A percentile compares a stretch with the other conserved stretches of the same genome.
These are phyloP conservation scores for Frankliniella fusca DNA, from an alignment of 2,888 invertebrate species.

Conservation along the genomic window DNA sequence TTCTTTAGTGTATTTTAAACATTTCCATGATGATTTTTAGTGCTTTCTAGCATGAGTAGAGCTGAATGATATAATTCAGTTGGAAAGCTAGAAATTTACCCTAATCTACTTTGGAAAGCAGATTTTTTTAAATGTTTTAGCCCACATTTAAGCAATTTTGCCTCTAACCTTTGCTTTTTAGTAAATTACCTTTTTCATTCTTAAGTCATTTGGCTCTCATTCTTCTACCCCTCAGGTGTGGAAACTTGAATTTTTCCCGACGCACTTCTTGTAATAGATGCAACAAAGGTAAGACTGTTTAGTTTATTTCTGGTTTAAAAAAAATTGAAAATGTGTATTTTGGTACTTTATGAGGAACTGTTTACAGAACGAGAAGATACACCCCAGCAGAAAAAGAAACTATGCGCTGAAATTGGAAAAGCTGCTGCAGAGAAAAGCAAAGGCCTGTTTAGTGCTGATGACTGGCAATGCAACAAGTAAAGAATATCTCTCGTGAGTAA, in stretches of 20 bases:
- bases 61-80: background rate
- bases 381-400: constrained; percentile 66
- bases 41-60: too few species aligned
- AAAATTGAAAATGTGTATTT: too few species aligned
- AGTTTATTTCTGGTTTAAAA: too few species aligned
- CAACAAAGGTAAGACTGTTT: constrained; percentile 59
- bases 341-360: constrained; percentile 28
- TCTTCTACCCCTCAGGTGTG: constrained; percentile 57
- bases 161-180: background rate
- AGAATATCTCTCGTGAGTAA: background rate
- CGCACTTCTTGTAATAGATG: constrained; percentile 88
- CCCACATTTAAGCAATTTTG: background rate
- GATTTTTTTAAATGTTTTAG: background rate
- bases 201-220: constrained; percentile 30
- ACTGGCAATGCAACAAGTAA: constrained; percentile 96
- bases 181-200: background rate
- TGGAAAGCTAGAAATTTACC: background rate
- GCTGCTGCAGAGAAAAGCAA: constrained; percentile 96
- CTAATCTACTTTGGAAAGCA: background rate
- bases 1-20: too few species aligned
- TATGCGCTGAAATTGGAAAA: constrained; percentile 96
- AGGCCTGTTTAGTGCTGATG: constrained; percentile 94
- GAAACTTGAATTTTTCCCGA: constrained; percentile 91
- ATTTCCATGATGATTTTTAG: too few species aligned
- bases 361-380: constrained; percentile 49